These are phyloP conservation scores for Esox lucius DNA, from an alignment of 2,797 vertebrate genomes.

Conservation along the genomic window DNA sequence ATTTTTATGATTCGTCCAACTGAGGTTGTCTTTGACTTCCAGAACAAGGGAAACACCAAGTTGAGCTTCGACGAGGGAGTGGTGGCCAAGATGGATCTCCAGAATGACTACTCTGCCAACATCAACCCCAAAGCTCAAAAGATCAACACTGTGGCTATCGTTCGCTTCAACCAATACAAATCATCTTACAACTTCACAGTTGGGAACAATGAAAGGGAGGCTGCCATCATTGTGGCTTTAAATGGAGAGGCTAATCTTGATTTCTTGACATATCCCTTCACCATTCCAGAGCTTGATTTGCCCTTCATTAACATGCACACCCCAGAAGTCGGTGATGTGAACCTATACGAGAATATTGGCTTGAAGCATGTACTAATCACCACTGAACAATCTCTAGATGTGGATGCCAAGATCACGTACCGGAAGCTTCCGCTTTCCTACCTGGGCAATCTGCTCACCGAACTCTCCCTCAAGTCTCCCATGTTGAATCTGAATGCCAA, in stretches of 20 bases:
- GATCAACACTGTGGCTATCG: constrained; percentile 73
- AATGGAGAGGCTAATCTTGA: constrained; percentile 87
- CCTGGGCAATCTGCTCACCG: constrained; percentile 84
- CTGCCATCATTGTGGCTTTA: constrained; percentile 70
- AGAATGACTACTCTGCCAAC: constrained; percentile 82
- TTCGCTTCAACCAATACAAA: constrained; percentile 87
- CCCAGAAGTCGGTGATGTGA: constrained; percentile 76
- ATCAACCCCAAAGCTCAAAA: constrained; percentile 78
- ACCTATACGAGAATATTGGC: constrained; percentile 84
- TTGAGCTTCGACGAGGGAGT: constrained; percentile 75
- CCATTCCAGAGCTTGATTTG: constrained; percentile 79
- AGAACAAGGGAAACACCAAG: constrained; percentile 86
- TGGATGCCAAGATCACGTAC: constrained; percentile 82
- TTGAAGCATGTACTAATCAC: constrained; percentile 83
- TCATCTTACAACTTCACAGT: constrained; percentile 81
- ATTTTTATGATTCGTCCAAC: constrained; percentile 68
- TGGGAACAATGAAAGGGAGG: constrained; percentile 76
- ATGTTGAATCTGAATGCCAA: constrained; percentile 85
- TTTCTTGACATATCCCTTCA: constrained; percentile 83
- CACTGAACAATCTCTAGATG: constrained; percentile 84
- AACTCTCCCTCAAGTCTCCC: constrained; percentile 89
- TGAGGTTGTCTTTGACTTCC: constrained; percentile 76
- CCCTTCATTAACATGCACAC: constrained; percentile 73
- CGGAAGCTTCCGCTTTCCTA: constrained; percentile 85
- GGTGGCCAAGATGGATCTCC: constrained; percentile 84